phyloP scores from a whole-genome alignment of 2,113 vertebrate genomes.

The Osmerus eperlanus region DNA sequence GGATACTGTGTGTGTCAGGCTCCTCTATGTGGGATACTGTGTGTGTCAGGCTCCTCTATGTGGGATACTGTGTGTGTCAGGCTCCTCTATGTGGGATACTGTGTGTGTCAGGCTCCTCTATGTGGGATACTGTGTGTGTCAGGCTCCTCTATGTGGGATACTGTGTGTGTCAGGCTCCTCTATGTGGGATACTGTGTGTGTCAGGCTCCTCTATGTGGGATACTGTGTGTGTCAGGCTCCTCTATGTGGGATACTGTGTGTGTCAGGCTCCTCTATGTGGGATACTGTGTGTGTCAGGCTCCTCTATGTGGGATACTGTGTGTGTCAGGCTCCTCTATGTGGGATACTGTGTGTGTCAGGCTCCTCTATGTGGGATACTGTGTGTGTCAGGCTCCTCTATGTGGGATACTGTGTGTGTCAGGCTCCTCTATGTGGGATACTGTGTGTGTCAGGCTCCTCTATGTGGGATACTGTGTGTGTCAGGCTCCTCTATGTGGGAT shows the following conservation, averaged over 20 bases:
- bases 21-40: conserved; percentile 22
- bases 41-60: conserved; percentile 25
- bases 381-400: conserved; percentile 25
- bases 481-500: conserved; percentile 21
- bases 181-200: conserved; percentile 28
- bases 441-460: conserved; percentile 21
- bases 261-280: conserved; percentile 24
- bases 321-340: conserved; percentile 29
- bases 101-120: conserved; percentile 23
- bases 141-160: conserved; percentile 24
- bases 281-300: conserved; percentile 25
- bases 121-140: conserved; percentile 30
- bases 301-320: conserved; percentile 22
- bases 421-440: conserved; percentile 24
- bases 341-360: conserved; percentile 26
- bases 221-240: conserved; percentile 25
- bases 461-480: conserved; percentile 30
- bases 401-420: conserved; percentile 29
- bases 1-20: conserved; percentile 27
- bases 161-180: conserved; percentile 22
- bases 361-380: conserved; percentile 23
- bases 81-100: conserved; percentile 23
- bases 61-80: conserved; percentile 29
- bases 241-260: conserved; percentile 27
- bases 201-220: conserved; percentile 23